Percentiles rank a stretch among this genome's conserved stretches.
Conservation (phyloP, 35 echinoderm and acorn worm species). For the Patiria miniata region DNA sequence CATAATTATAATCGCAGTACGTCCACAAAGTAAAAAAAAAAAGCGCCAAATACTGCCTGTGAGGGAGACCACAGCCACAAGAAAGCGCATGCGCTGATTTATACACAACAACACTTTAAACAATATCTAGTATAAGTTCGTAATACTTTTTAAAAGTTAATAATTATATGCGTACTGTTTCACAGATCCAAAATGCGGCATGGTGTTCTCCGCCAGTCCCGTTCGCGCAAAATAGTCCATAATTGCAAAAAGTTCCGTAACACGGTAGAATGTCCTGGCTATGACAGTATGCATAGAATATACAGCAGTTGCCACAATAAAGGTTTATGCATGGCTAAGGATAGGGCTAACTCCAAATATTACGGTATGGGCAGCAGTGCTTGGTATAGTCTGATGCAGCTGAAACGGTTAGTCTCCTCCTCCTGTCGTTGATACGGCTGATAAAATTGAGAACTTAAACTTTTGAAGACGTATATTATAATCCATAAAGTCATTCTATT, state of each 20-base stretch:
- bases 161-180: constrained; percentile 23
- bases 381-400: no score
- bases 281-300: neutral
- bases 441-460: no score
- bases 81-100: constrained; percentile 26
- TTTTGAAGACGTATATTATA: no score
- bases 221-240: neutral
- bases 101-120: constrained; percentile 17
- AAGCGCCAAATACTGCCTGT: neutral
- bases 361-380: no score
- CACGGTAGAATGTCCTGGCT: neutral
- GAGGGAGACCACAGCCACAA: neutral
- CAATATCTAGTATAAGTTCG: constrained; percentile 7
- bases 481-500: no score
- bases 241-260: neutral
- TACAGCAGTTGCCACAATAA: neutral
- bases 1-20: no score
- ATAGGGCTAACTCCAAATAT: no score
- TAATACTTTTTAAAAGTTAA: constrained; percentile 15
- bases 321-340: neutral
- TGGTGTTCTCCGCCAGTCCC: neutral
- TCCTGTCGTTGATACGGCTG: no score
- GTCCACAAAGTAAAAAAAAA: no score
- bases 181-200: neutral
- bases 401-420: no score